Evolutionary conservation across 2,113 vertebrate genomes (phyloP), one percentile per base, ranked within the genome.

Genomic region (Clinocottus analis): DNA sequence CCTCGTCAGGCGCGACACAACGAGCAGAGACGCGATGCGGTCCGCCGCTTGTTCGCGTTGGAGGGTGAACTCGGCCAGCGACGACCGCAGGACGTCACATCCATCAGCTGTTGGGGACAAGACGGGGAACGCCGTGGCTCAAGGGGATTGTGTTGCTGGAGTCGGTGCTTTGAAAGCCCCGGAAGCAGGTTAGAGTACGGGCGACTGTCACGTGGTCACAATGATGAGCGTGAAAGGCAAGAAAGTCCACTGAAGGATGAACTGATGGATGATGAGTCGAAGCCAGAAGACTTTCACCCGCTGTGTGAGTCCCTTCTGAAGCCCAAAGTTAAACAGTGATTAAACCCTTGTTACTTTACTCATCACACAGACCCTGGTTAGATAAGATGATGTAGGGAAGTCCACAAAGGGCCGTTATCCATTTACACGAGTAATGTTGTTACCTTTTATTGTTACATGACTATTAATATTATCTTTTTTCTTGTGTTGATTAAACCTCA

Each of bases 31-130:
- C 73, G 71, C 21, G 80, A 87, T 31, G 68, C 47, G 55, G 25
- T 49, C 61, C 56, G 70, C 51, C 72, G 81, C 72, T 77, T 74
- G 13, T 67, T 79, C 60, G 23, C 29, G 82, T 80, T 69, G 58
- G 39, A 47, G 66, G 56, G 41, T 43, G 55, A 81, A 71, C 56
- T 37, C 7, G 60, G 68, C 63, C 56, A 17, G 76, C 49, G 8
- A 14, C 61, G 66, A 82, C 70, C 19, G 63, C 90, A 67, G 77
- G 83, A 78, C 65, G 77, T 64, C 62, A 53, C 75, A 76, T 70
- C 73, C 79, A 81, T 81, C 83, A 77, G 60, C 63, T 61, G 76
- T 43, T 60, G 27, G 12, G 19, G 65, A 85, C 27, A 64, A 47
- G 45, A 60, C 17, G 13, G n/a, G 37, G 31, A 45, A 3, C 10